Evolutionary conservation across 1,140 invertebrate genomes (phyloP).

Genomic region (Macrosteles quadrilineatus): DNA sequence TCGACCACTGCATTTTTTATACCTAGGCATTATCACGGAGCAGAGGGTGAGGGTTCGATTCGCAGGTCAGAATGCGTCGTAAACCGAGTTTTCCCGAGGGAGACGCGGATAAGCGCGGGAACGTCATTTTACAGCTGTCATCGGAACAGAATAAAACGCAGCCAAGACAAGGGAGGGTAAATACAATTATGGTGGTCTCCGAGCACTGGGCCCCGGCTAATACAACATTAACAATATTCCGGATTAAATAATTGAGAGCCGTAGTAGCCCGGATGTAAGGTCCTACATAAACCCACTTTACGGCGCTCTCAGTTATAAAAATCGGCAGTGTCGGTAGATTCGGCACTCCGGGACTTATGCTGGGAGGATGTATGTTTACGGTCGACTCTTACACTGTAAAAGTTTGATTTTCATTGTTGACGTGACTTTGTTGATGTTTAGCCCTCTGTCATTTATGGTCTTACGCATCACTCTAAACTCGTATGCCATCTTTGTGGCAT

Average conservation of each 20-base stretch:
- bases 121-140: conserved; percentile 22
- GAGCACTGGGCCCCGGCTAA: neutral
- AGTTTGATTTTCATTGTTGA: conserved; percentile 25
- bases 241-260: conserved; percentile 22
- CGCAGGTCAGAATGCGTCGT: too few species aligned
- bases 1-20: too few species aligned
- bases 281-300: conserved; percentile 17
- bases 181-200: conserved; percentile 17
- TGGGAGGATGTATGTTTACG: conserved; percentile 20
- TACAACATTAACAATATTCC: conserved; percentile 27
- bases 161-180: conserved; percentile 18
- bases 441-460: neutral
- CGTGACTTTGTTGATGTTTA: conserved; percentile 21
- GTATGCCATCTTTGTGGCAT: too few species aligned
- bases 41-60: too few species aligned
- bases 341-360: conserved; percentile 19
- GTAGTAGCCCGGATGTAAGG: conserved; percentile 18
- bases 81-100: too few species aligned
- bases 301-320: conserved; percentile 14
- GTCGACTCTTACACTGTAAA: conserved; percentile 20
- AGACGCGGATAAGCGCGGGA: neutral
- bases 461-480: conserved; percentile 1
- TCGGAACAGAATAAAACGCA: conserved; percentile 12
- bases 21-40: too few species aligned
- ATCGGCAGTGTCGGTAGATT: conserved; percentile 13